phyloP scores from a whole-genome alignment of 2,888 invertebrate genomes.

The Dryobotodes eremita region DNA sequence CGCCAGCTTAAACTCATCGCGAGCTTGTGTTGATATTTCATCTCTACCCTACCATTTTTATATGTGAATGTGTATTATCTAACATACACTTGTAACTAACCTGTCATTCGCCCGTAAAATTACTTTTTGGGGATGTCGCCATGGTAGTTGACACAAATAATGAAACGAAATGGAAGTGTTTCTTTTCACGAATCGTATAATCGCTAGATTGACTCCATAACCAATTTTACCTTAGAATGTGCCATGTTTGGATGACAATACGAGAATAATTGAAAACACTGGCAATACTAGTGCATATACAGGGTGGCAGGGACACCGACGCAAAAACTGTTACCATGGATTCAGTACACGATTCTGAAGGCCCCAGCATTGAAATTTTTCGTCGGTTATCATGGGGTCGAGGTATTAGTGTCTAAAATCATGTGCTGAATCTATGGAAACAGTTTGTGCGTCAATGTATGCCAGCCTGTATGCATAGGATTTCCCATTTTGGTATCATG shows the following conservation, averaged over 20 bases:
- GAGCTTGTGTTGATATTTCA: not conserved
- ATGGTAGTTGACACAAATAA: not conserved
- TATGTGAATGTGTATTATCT: constrained; percentile 3
- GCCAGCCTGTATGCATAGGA: no score
- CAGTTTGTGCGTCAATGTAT: no score
- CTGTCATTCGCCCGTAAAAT: no score
- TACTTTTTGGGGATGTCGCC: not conserved
- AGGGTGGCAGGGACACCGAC: no score
- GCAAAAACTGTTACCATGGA: no score
- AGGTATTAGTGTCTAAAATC: no score
- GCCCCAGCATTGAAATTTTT: no score
- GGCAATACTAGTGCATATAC: not conserved
- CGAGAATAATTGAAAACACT: not conserved
- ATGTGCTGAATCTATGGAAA: no score
- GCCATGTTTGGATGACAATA: not conserved
- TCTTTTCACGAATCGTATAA: not conserved
- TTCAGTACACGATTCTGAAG: no score
- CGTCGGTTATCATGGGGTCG: no score
- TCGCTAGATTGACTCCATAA: not conserved
- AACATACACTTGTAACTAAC: not conserved
- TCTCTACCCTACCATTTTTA: constrained; percentile 2
- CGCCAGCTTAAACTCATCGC: not conserved
- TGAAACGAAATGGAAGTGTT: not conserved
- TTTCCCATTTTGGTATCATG: not conserved
- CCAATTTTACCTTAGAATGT: not conserved